Base-by-base conservation (phyloP, 2,888 invertebrate genomes). In the Acanthosoma haemorrhoidale region DNA sequence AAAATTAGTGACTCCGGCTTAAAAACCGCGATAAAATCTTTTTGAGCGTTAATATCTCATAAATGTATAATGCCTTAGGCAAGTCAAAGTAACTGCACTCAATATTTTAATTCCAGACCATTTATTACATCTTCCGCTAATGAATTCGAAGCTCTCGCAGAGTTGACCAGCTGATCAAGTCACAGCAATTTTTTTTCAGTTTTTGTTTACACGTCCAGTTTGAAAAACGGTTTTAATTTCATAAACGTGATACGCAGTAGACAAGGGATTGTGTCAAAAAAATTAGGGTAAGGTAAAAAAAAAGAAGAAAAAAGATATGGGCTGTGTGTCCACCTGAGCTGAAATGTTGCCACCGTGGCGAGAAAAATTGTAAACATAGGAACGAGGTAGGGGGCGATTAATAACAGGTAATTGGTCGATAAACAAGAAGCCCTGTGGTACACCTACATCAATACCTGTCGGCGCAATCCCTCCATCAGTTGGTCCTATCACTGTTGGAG, bases 331-430 rank as follows among this genome's bases (percentile, higher is more conserved):
- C 61, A 61, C 61, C 61, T 61, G 61, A 61, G 59, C 59, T 34
- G 61, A 36, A 61, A 36, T 61, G 34, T 36, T 34, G 34, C 36
- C 36, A 36, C 21, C 32, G 11, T 36, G 8, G 61, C 61, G 61
- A 36, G 32, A 61, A 59, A 59, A 59, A 59, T 59, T 59, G 59
- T 59, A 59, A 61, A 61, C 61, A 61, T 34, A 61, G 34, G 21
- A 61, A 38, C 25, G 18, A 25, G 51, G 25, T 4, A n/a, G 25
- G 38, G 51, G 25, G 51, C 51, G 36, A 61, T 61, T 61, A 61
- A 61, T 61, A 61, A 61, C 32, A 61, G 61, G 32, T 61, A 61
- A 61, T 61, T 61, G 61, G 61, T 61, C 34, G 32, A 61, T 61
- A 61, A 61, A 61, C 61, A 61, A 36, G 61, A 21, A 21, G 15